Evolutionary conservation across 2,888 invertebrate genomes (phyloP), one percentile per base, ranked within the genome.

Genomic region (Stegophylla sp.): DNA sequence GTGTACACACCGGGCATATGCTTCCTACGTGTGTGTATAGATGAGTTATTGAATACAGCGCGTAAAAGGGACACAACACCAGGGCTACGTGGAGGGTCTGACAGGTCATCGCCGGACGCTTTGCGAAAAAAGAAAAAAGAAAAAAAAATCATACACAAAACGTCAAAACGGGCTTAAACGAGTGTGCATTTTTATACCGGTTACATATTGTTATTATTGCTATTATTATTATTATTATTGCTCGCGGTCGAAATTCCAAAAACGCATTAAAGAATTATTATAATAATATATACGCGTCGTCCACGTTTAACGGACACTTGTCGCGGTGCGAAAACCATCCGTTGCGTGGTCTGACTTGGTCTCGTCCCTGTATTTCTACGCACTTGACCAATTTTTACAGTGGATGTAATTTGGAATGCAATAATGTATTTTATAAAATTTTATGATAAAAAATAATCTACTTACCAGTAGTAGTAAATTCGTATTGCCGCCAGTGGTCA

Each of bases 21-120:
- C 20, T n/a, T n/a, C 53, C 17, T 17, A 12, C 64, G 13, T 26
- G 23, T 56, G 23, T 17, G 48, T 51, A 5, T 45, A 56, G 17
- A 63, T 48, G 61, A 63, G 48, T 74, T 63, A 77, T 77, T 67
- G 77, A 67, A 77, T 67, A 61, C 26, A 48, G 28, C 28, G 56
- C 56, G 63, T 45, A 59, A 77, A 77, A 59, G 77, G 67, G 53
- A 64, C 45, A 41, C 64, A 2, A 56, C 66, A n/a, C 23, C 53
- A 56, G 15, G 13, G 26, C 77, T 67, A 77, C 77, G 77, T 77
- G 77, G 77, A 77, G 77, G 77, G 77, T 77, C 77, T 77, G 77
- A 77, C 77, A 67, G 77, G 67, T 77, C 77, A 15, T 67, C 77
- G 77, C 26, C 56, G 45, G 59, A 56, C 67, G 66, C 53, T 77